phyloP scores from a whole-genome alignment of 1,140 invertebrate species.

The Neodiprion virginianus region DNA sequence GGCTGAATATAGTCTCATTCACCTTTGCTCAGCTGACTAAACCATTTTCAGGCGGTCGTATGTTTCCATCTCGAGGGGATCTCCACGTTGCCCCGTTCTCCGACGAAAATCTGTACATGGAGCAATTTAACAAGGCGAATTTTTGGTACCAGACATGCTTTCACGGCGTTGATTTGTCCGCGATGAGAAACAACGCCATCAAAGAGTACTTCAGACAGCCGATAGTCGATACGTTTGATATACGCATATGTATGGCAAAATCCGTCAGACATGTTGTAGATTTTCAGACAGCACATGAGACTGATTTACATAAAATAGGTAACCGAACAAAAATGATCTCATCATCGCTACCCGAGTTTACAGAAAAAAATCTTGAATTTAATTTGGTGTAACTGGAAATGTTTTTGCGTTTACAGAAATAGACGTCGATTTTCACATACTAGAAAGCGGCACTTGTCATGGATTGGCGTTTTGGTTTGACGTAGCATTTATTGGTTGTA shows the following conservation, averaged over 20 bases:
- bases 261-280: slow-evolving; percentile 95
- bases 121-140: slow-evolving; percentile 98
- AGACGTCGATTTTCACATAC: slow-evolving; percentile 91
- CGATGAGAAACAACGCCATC: slow-evolving; percentile 88
- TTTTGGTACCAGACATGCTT: slow-evolving; percentile 99
- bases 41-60: slow-evolving; percentile 64
- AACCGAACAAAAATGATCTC: slow-evolving; percentile 26
- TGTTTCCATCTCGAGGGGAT: slow-evolving; percentile 97
- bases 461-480: slow-evolving; percentile 99
- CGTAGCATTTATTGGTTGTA: slow-evolving; percentile 95
- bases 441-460: slow-evolving; percentile 94
- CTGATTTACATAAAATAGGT: slow-evolving; percentile 93
- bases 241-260: slow-evolving; percentile 96
- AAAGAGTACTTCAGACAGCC: slow-evolving; percentile 99
- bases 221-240: slow-evolving; percentile 99
- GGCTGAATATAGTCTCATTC: no score
- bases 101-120: slow-evolving; percentile 97
- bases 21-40: neutral
- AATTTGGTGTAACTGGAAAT: neutral
- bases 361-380: neutral
- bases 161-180: slow-evolving; percentile 96
- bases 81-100: slow-evolving; percentile 98
- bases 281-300: slow-evolving; percentile 92
- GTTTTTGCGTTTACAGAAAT: slow-evolving; percentile 70
- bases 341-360: neutral